These are phyloP conservation scores for Mus pahari DNA, from an alignment of 2,113 vertebrate genomes.

Conservation along the genomic window DNA sequence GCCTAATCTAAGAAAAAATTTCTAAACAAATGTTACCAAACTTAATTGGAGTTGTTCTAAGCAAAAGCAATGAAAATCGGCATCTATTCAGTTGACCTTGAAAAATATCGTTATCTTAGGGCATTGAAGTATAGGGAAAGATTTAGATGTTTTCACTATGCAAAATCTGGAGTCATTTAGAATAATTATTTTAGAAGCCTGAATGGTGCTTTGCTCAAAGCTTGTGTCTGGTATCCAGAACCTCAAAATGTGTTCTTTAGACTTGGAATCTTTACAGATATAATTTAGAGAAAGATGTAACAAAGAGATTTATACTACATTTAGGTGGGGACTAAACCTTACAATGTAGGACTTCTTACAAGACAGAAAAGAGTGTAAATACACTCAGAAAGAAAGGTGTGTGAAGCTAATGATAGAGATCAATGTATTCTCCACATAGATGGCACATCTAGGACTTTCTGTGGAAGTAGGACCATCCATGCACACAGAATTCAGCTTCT, in stretches of 20 bases:
- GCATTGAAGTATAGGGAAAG: neutral
- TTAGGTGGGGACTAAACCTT: neutral
- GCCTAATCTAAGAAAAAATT: neutral
- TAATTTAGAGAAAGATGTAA: neutral
- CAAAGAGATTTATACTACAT: neutral
- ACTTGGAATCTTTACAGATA: neutral
- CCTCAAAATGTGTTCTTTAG: neutral
- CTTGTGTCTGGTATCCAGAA: neutral
- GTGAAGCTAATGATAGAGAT: neutral
- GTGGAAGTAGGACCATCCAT: neutral
- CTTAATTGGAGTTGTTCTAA: constrained; percentile 17
- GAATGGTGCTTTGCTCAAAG: neutral
- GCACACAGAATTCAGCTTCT: neutral
- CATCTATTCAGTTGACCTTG: neutral
- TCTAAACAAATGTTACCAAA: neutral
- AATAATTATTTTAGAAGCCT: neutral
- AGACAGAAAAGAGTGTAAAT: neutral
- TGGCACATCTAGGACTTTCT: neutral
- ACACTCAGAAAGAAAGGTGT: neutral
- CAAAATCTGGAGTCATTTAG: neutral
- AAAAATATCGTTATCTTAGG: neutral
- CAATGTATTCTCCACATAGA: neutral
- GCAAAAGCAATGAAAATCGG: neutral
- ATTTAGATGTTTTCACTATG: neutral
- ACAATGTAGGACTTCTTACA: neutral